These are phyloP conservation scores for Meghimatium bilineatum DNA, from an alignment of 2,888 invertebrate species.

Conservation along the genomic window DNA sequence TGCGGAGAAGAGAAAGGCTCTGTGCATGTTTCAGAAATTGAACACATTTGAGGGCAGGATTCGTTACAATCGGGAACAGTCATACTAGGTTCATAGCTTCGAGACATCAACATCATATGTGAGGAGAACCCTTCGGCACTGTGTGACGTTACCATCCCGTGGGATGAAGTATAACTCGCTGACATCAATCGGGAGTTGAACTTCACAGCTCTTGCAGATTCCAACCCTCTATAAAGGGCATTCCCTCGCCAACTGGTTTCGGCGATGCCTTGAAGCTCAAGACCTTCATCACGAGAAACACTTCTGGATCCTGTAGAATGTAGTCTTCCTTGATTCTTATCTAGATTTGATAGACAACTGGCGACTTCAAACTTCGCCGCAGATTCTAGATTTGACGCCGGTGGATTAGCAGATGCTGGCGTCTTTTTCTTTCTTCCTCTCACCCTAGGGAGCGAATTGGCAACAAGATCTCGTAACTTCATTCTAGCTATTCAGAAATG, in stretches of 20 bases:
- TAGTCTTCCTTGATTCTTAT: background rate
- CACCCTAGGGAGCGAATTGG: conserved; percentile 65
- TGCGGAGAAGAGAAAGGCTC: conserved; percentile 29
- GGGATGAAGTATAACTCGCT: conserved; percentile 12
- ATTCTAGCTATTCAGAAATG: conserved; percentile 55
- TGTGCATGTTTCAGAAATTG: conserved; percentile 21
- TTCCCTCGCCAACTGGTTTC: conserved; percentile 26
- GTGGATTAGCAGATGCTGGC: conserved; percentile 27
- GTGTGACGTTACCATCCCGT: conserved; percentile 40
- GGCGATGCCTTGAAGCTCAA: conserved; percentile 2
- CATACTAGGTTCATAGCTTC: conserved; percentile 36
- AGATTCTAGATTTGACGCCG: background rate
- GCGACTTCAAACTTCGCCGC: background rate
- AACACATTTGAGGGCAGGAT: conserved; percentile 32
- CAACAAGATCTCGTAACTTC: conserved; percentile 69
- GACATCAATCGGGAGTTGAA: conserved; percentile 16
- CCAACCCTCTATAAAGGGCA: conserved; percentile 40
- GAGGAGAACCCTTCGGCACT: conserved; percentile 42
- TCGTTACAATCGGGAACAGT: conserved; percentile 32
- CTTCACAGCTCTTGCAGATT: conserved; percentile 15
- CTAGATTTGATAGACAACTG: background rate
- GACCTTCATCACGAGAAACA: conserved; percentile 6
- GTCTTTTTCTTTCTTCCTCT: conserved; percentile 65
- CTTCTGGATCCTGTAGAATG: background rate
- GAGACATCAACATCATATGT: conserved; percentile 30